Evolutionary conservation across 2,113 vertebrate genomes (phyloP).

Genomic region (Ameiurus melas): DNA sequence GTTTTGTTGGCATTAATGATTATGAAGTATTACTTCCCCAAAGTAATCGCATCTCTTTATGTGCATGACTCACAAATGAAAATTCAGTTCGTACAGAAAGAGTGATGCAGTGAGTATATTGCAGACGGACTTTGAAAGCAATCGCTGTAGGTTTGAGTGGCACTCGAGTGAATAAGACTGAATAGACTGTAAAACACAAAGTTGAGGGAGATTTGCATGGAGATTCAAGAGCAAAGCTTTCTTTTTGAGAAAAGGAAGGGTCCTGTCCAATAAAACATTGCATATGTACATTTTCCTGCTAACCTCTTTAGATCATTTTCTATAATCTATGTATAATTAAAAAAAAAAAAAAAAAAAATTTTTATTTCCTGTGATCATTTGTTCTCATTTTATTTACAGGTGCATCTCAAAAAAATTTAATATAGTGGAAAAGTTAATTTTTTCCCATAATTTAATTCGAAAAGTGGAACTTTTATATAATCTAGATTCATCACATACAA

Average conservation of each 20-base stretch:
- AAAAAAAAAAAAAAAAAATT: too few species aligned
- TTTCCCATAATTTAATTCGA: too few species aligned
- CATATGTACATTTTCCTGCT: not conserved
- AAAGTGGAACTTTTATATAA: too few species aligned
- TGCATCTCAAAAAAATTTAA: too few species aligned
- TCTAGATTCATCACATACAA: too few species aligned
- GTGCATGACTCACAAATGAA: constrained; percentile 59
- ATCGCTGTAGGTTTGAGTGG: constrained; percentile 64
- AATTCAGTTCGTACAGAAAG: constrained; percentile 61
- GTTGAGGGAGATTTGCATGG: not conserved
- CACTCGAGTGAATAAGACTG: constrained; percentile 69
- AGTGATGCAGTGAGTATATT: constrained; percentile 45
- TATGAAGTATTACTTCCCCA: constrained; percentile 56
- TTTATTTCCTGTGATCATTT: not conserved
- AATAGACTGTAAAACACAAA: constrained; percentile 29
- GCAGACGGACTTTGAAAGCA: constrained; percentile 54
- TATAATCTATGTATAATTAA: too few species aligned
- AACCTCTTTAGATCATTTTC: not conserved
- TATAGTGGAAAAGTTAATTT: too few species aligned
- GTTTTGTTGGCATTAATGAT: constrained; percentile 45
- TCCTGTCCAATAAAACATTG: too few species aligned
- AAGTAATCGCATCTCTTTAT: constrained; percentile 62
- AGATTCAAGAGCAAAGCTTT: not conserved
- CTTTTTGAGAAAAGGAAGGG: not conserved
- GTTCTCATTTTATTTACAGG: not conserved